Evolutionary conservation across 2,888 invertebrate genomes (phyloP).

Genomic region (Xanthorhoe spadicearia): DNA sequence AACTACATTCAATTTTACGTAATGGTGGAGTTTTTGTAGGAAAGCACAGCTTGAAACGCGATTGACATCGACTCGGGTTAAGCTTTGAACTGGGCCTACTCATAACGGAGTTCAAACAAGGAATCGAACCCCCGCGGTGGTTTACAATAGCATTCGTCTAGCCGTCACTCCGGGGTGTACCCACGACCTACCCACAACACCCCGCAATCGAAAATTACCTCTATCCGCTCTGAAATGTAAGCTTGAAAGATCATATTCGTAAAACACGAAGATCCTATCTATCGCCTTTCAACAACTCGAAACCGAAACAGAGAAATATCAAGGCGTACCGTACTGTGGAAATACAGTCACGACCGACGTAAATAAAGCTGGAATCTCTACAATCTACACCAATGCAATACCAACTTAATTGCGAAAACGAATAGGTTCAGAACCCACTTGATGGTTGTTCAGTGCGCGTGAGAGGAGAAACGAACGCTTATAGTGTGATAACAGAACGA

Average conservation of each 20-base stretch:
- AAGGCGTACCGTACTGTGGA: slow-evolving; percentile 57
- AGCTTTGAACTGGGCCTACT: slow-evolving; percentile 39
- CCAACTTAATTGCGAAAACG: slow-evolving; percentile 41
- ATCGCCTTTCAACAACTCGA: slow-evolving; percentile 73
- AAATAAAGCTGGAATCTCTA: slow-evolving; percentile 73
- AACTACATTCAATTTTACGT: not conserved
- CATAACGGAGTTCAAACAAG: slow-evolving; percentile 58
- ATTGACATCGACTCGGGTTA: slow-evolving; percentile 28
- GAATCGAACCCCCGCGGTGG: slow-evolving; percentile 61
- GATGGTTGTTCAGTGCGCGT: slow-evolving; percentile 63
- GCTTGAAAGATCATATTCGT: slow-evolving; percentile 40
- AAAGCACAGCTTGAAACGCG: slow-evolving; percentile 13
- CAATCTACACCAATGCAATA: slow-evolving; percentile 46
- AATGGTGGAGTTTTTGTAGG: not conserved
- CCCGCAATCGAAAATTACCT: slow-evolving; percentile 42
- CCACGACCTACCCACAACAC: slow-evolving; percentile 51
- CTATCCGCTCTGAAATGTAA: slow-evolving; percentile 34
- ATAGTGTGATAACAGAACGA: slow-evolving; percentile 41
- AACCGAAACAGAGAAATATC: slow-evolving; percentile 70
- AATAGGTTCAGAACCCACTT: slow-evolving; percentile 50
- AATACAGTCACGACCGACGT: slow-evolving; percentile 79
- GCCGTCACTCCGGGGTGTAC: slow-evolving; percentile 50
- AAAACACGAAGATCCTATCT: slow-evolving; percentile 49
- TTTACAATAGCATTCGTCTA: slow-evolving; percentile 64
- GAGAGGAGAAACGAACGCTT: slow-evolving; percentile 63